Evolutionary conservation across 2,113 vertebrate genomes (phyloP).

Genomic region (Xiphias gladius): DNA sequence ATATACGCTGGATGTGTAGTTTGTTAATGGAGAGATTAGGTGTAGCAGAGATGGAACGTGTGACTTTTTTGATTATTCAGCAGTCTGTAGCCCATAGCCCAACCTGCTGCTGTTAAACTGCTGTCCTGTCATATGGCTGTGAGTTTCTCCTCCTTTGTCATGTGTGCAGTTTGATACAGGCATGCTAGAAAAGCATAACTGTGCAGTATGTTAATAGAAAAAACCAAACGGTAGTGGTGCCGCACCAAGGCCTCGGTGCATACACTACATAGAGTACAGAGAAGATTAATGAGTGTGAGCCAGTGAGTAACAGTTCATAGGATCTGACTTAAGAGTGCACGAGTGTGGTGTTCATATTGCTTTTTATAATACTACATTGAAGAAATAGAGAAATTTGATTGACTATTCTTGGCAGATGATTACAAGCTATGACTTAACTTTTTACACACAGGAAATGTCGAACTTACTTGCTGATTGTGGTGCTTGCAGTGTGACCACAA

Average conservation of each 20-base stretch:
- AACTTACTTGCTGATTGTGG: neutral
- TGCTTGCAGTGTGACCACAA: neutral
- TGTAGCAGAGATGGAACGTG: neutral
- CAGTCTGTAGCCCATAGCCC: neutral
- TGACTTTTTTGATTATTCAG: neutral
- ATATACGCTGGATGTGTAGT: neutral
- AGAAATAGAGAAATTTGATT: neutral
- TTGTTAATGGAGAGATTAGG: no score
- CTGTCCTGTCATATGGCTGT: neutral
- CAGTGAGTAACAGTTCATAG: neutral
- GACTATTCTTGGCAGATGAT: neutral
- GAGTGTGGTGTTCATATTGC: no score
- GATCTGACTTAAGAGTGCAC: neutral
- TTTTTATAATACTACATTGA: neutral
- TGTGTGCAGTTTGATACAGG: conserved; percentile 5
- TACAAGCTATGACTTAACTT: neutral
- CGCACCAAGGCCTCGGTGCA: neutral
- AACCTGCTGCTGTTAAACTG: neutral
- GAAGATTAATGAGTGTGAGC: neutral
- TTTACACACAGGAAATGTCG: neutral
- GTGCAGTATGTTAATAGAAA: neutral
- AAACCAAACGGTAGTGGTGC: neutral
- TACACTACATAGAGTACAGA: neutral
- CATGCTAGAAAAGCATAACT: neutral
- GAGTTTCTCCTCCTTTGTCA: neutral